A percentile compares a stretch with the other conserved stretches of the same genome.
These are phyloP conservation scores for Plusia festucae DNA, from an alignment of 2,888 invertebrate species.

Conservation along the genomic window DNA sequence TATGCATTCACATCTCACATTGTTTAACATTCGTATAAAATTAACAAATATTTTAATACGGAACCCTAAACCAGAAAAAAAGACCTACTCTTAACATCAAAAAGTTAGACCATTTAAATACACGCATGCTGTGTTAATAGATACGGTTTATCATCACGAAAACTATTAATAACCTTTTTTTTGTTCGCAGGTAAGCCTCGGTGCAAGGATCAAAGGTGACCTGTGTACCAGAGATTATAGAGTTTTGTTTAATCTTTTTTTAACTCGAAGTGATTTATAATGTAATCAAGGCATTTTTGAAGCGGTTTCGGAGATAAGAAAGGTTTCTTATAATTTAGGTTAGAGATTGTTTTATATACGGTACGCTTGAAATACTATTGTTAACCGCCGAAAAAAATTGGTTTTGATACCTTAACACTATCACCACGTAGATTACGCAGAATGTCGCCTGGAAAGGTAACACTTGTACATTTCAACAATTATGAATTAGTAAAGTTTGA, in stretches of 20 bases:
- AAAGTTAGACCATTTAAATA: slow-evolving; percentile 45
- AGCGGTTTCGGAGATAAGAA: slow-evolving; percentile 26
- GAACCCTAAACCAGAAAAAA: slow-evolving; percentile 29
- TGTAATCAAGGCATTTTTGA: slow-evolving; percentile 20
- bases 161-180: slow-evolving; percentile 58
- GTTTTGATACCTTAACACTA: too few species aligned
- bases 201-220: slow-evolving; percentile 53
- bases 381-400: too few species aligned
- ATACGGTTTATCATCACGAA: slow-evolving; percentile 45
- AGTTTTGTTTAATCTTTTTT: slow-evolving; percentile 22
- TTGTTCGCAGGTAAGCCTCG: slow-evolving; percentile 69
- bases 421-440: too few species aligned
- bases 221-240: slow-evolving; percentile 22
- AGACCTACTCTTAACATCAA: slow-evolving; percentile 20
- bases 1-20: too few species aligned
- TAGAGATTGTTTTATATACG: neutral
- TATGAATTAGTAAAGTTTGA: too few species aligned
- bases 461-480: too few species aligned
- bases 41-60: neutral
- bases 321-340: slow-evolving; percentile 11
- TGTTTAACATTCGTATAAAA: too few species aligned
- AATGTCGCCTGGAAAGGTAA: too few species aligned
- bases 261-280: slow-evolving; percentile 33
- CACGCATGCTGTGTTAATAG: slow-evolving; percentile 52
- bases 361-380: too few species aligned